phyloP scores from a whole-genome alignment of 2,113 vertebrate species.

The Hippopotamus amphibius region DNA sequence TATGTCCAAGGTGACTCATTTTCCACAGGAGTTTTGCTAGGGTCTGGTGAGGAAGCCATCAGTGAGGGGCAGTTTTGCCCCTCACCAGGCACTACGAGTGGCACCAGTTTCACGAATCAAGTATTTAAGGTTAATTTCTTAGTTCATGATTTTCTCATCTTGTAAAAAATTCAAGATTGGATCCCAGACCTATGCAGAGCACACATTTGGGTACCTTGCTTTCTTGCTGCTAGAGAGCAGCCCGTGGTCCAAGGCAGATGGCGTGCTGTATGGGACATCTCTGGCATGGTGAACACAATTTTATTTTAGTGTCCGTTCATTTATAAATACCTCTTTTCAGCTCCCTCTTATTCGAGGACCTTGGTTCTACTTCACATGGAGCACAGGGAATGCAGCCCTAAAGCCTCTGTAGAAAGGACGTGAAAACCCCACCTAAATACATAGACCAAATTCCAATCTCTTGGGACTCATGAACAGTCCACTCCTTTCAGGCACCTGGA shows the following conservation, averaged over 20 bases:
- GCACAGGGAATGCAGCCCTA: background rate
- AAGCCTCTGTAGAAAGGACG: background rate
- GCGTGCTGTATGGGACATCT: no score
- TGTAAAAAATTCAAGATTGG: background rate
- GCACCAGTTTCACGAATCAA: background rate
- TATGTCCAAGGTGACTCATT: background rate
- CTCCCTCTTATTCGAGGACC: background rate
- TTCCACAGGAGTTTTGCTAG: background rate
- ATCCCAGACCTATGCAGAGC: background rate
- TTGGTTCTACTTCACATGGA: background rate
- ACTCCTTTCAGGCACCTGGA: background rate
- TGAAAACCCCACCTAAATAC: background rate
- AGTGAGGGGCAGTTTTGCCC: background rate
- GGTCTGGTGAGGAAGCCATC: background rate
- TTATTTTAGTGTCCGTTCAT: background rate
- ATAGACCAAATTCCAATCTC: background rate
- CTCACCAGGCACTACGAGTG: background rate
- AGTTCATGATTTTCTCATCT: background rate
- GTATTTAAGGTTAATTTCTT: background rate
- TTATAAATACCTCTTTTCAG: background rate
- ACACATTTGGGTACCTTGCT: background rate
- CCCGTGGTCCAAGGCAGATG: background rate
- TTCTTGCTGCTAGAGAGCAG: background rate
- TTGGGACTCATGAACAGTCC: background rate
- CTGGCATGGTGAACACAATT: background rate